Evolutionary conservation across 2,888 invertebrate genomes (phyloP).

Genomic region (Drosophila differens): DNA sequence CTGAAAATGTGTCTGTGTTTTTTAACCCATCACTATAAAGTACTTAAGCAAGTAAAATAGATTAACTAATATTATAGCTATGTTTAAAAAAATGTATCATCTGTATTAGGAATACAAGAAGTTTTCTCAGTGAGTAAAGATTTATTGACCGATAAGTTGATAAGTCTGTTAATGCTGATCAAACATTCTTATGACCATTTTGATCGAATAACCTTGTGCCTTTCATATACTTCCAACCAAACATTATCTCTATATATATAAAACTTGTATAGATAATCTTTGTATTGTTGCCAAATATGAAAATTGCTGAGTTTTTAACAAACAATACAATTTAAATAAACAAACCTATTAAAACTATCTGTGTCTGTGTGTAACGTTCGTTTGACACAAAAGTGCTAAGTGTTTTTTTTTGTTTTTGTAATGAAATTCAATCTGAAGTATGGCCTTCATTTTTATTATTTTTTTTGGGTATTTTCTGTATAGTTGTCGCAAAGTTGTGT

Average conservation of each 20-base stretch:
- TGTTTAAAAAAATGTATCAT: accelerated
- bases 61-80: background rate
- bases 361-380: background rate
- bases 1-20: background rate
- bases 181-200: background rate
- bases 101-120: background rate
- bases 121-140: background rate
- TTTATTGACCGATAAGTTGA: background rate
- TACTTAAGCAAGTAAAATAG: background rate
- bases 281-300: background rate
- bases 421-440: conserved; percentile 26
- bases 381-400: conserved; percentile 12
- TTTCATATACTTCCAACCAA: background rate
- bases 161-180: background rate
- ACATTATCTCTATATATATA: background rate
- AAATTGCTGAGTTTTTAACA: background rate
- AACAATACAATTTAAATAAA: background rate
- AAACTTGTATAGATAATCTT: background rate
- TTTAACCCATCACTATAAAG: background rate
- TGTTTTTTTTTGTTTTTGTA: background rate
- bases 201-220: background rate
- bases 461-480: conserved; percentile 18
- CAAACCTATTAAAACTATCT: background rate
- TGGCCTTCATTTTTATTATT: conserved; percentile 5
- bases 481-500: conserved; percentile 9